Base-by-base conservation (phyloP, 2,113 vertebrate species). In the Ophiodon elongatus region DNA sequence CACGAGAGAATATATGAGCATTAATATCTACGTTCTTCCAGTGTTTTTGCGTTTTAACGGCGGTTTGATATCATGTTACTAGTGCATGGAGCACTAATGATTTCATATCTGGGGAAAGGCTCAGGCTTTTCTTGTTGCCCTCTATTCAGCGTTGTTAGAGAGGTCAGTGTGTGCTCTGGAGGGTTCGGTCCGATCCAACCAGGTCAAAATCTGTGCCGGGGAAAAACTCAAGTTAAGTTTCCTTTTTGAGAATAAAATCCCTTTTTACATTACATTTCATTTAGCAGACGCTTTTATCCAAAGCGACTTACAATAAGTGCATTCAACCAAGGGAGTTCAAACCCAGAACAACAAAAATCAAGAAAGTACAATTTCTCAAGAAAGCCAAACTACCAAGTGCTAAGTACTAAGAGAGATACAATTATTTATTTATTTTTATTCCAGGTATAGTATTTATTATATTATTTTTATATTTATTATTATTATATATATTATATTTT, bases 141-240 rank as follows among this genome's bases (percentile, higher is more conserved):
- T 72, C 25, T 23, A 0, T 37, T 82, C 57, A 37, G 60, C 4
- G 41, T 67, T 76, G 50, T 39, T 11, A 1, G 45, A 64, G 68
- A 63, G 57, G 73, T 79, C 88, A 52, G 33, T 13, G 41, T 5
- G 45, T 10, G 17, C 59, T 84, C 21, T 39, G 82, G 29, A 64
- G 37, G 43, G 52, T 11, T 56, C 11, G 23, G 33, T 59, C 56
- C 37, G n/a, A 39, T 50, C 72, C 59, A 75, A 72, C 39, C 67
- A 65, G 65, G 72, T 80, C 57, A 35, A 8, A 74, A 74, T 85
- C 64, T 76, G 72, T 70, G 57, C 45, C 14, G 41, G 41, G 15
- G 15, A 56, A 59, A 41, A 59, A 52, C 54, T 50, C n/a, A 1
- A 6, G 1, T 50, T 8, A 37, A 17, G 43, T 68, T 43, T 60